Percentiles rank a stretch among this genome's conserved stretches.
phyloP scores from a whole-genome alignment of 2,113 vertebrate genomes.

The Colossoma macropomum region DNA sequence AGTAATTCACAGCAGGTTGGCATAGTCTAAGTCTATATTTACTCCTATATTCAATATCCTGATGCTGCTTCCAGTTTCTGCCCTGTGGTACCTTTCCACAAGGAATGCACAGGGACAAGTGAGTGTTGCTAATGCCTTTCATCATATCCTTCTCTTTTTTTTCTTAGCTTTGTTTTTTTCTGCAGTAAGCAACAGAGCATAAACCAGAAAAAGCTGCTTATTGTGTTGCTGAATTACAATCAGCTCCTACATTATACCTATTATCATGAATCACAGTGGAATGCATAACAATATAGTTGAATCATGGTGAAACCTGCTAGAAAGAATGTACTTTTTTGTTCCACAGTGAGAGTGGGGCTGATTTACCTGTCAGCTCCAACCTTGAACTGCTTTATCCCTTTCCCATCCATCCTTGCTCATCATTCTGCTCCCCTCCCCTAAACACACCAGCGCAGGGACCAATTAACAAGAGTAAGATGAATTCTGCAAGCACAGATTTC shows the following conservation, averaged over 20 bases:
- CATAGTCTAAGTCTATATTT: neutral
- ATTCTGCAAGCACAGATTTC: slow-evolving; percentile 47
- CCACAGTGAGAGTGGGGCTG: neutral
- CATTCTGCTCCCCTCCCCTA: slow-evolving; percentile 19
- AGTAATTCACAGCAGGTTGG: slow-evolving; percentile 17
- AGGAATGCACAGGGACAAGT: neutral
- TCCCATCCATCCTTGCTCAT: slow-evolving; percentile 11
- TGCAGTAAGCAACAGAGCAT: slow-evolving; percentile 4
- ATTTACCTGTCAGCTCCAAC: neutral
- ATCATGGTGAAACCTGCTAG: neutral
- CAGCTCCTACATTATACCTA: neutral
- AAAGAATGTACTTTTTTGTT: neutral
- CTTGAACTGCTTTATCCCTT: slow-evolving; percentile 28
- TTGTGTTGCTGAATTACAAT: slow-evolving; percentile 20
- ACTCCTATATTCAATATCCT: neutral
- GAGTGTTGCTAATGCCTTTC: slow-evolving; percentile 31
- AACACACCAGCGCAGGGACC: slow-evolving; percentile 53
- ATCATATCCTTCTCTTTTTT: slow-evolving; percentile 19
- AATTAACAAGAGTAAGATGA: slow-evolving; percentile 60
- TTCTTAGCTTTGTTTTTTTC: slow-evolving; percentile 1
- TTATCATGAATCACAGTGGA: neutral
- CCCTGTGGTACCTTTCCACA: neutral
- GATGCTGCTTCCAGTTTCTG: neutral
- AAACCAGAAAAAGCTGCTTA: neutral
- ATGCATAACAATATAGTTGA: neutral